Conservation (phyloP, 2,888 invertebrate genomes). For the Eupithecia subfuscata region DNA sequence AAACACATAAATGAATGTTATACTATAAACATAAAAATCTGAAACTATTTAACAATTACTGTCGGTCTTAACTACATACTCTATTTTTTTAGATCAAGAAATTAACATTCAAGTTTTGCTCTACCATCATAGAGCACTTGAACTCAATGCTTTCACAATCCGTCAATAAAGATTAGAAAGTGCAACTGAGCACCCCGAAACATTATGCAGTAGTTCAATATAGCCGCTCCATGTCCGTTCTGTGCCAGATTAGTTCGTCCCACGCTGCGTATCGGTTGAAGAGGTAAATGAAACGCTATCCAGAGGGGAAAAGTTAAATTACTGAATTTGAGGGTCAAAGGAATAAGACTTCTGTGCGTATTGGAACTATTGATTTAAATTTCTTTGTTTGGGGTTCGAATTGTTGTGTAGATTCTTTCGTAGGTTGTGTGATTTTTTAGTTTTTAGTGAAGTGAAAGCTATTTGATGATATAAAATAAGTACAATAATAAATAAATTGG, state of each 20-base stretch:
- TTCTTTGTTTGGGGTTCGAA: constrained; percentile 47
- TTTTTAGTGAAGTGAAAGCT: too few relatives aligned
- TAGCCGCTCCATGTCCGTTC: constrained; percentile 56
- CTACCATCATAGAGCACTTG: background rate
- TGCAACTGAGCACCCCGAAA: constrained; percentile 26
- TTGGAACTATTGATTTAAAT: constrained; percentile 74
- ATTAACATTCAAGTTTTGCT: background rate
- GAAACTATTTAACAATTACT: too few relatives aligned
- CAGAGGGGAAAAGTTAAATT: constrained; percentile 85
- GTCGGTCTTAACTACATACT: too few relatives aligned
- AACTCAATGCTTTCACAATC: constrained; percentile 1
- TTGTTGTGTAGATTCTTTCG: background rate
- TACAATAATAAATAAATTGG: background rate
- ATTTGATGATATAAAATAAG: background rate
- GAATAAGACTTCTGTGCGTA: constrained; percentile 80
- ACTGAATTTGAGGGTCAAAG: constrained; percentile 84
- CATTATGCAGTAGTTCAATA: constrained; percentile 32
- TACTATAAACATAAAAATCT: too few relatives aligned
- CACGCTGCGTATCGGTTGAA: constrained; percentile 84
- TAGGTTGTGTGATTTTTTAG: background rate
- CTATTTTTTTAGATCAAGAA: background rate
- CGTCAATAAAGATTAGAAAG: constrained; percentile 17
- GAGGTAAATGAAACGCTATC: constrained; percentile 85
- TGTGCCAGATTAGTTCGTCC: constrained; percentile 82
- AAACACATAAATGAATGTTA: too few relatives aligned